These are phyloP conservation scores for Galerucella nymphaeae DNA, from an alignment of 2,888 invertebrate genomes.

Conservation along the genomic window DNA sequence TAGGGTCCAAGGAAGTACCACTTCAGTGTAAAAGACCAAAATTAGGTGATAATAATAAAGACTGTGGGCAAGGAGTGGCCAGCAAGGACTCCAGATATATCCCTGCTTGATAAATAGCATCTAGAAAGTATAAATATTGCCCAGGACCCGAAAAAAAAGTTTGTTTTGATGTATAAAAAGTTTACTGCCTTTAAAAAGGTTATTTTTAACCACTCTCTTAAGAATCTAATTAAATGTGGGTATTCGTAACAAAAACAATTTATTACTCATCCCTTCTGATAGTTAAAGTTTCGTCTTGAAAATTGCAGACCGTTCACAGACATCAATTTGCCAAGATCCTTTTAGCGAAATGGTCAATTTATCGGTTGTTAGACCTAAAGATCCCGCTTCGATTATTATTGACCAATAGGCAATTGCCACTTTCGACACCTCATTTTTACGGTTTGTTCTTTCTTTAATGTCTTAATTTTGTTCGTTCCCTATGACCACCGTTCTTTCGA, in stretches of 20 bases:
- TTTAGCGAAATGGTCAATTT: slow-evolving; percentile 37
- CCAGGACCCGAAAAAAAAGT: too few species aligned
- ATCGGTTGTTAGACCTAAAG: slow-evolving; percentile 42
- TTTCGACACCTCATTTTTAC: slow-evolving; percentile 26
- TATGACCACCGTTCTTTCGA: not conserved
- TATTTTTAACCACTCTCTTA: not conserved
- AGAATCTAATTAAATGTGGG: not conserved
- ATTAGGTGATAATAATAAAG: too few species aligned
- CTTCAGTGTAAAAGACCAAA: too few species aligned
- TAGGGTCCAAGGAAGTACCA: too few species aligned
- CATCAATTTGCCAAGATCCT: slow-evolving; percentile 15
- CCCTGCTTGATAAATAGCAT: too few species aligned
- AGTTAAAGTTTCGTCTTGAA: slow-evolving; percentile 1
- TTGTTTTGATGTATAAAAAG: not conserved
- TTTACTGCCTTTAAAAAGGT: too few species aligned
- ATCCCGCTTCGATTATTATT: slow-evolving; percentile 28
- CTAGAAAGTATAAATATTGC: too few species aligned
- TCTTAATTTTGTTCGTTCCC: slow-evolving; percentile 2
- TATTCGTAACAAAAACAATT: not conserved
- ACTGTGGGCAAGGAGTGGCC: too few species aligned
- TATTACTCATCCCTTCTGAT: not conserved
- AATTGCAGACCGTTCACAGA: slow-evolving; percentile 5
- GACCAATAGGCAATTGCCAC: slow-evolving; percentile 20
- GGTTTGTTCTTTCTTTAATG: slow-evolving; percentile 8
- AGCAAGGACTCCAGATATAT: too few species aligned